Evolutionary conservation across 1,140 invertebrate genomes (phyloP).

Genomic region (Drosophila melanica): DNA sequence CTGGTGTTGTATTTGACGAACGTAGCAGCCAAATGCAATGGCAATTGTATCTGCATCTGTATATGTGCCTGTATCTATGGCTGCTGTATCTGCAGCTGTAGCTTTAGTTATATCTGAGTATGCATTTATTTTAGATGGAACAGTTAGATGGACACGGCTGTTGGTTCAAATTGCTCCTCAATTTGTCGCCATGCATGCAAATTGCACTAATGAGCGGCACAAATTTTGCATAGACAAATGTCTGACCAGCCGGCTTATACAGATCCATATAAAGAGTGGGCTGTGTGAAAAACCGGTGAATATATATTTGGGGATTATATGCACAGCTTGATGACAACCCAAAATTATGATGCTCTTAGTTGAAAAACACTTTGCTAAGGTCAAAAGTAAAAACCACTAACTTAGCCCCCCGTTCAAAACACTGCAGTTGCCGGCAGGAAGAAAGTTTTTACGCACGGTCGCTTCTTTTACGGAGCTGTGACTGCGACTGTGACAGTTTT

Average conservation of each 20-base stretch:
- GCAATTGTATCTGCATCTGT: conserved; percentile 32
- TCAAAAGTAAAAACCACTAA: conserved; percentile 32
- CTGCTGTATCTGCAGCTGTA: too few species aligned
- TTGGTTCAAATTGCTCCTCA: conserved; percentile 55
- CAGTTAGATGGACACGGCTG: conserved; percentile 50
- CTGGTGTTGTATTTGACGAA: conserved; percentile 67
- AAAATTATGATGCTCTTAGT: conserved; percentile 12
- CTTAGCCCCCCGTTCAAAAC: conserved; percentile 12
- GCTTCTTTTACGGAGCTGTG: conserved; percentile 37
- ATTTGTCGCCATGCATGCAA: conserved; percentile 79
- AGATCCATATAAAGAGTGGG: conserved; percentile 3
- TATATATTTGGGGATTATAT: too few species aligned
- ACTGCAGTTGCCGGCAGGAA: neutral
- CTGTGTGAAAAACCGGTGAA: too few species aligned
- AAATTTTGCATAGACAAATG: conserved; percentile 79
- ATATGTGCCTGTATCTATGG: conserved; percentile 1
- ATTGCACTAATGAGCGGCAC: conserved; percentile 75
- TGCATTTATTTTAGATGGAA: conserved; percentile 62
- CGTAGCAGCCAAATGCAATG: conserved; percentile 37
- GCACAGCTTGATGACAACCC: conserved; percentile 1
- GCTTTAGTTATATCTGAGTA: conserved; percentile 33
- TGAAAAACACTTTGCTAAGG: conserved; percentile 50
- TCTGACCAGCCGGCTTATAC: conserved; percentile 20
- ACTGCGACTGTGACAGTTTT: conserved; percentile 36
- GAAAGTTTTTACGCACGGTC: conserved; percentile 73